Conservation (phyloP, 2,113 vertebrate species). For the Macheiramphus alcinus region DNA sequence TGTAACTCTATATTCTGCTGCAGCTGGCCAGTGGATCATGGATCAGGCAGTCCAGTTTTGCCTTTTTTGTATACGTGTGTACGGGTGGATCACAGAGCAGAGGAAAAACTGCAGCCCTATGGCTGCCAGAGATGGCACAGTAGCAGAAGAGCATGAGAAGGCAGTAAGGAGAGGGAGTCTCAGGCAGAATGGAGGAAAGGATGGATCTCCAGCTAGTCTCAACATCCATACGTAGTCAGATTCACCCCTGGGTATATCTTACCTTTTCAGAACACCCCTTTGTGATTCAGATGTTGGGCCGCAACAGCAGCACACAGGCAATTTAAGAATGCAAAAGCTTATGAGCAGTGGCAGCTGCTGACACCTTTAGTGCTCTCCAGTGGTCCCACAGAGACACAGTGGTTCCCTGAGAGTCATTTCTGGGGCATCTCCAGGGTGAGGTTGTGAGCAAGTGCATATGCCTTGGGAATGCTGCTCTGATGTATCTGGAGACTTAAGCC, state of each 20-base stretch:
- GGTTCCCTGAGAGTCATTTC: neutral
- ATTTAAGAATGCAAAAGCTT: neutral
- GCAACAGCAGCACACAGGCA: neutral
- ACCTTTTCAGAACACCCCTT: neutral
- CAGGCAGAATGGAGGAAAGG: neutral
- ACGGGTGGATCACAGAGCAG: neutral
- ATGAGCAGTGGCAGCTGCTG: neutral
- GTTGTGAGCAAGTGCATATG: neutral
- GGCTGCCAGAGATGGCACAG: neutral
- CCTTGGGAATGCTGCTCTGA: neutral
- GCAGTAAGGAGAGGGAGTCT: neutral
- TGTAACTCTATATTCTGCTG: neutral
- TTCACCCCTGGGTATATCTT: neutral
- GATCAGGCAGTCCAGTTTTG: neutral
- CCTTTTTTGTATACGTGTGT: neutral
- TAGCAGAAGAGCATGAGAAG: neutral
- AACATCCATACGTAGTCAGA: neutral
- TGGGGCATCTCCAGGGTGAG: fast-evolving
- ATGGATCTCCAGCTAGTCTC: neutral
- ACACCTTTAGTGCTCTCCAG: neutral
- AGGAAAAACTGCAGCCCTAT: neutral
- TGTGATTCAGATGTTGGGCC: neutral
- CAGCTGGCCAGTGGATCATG: neutral
- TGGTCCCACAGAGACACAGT: neutral
- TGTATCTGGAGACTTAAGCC: neutral